Evolutionary conservation across 2,113 vertebrate species (phyloP).

Genomic region (Poeciliopsis occidentalis): DNA sequence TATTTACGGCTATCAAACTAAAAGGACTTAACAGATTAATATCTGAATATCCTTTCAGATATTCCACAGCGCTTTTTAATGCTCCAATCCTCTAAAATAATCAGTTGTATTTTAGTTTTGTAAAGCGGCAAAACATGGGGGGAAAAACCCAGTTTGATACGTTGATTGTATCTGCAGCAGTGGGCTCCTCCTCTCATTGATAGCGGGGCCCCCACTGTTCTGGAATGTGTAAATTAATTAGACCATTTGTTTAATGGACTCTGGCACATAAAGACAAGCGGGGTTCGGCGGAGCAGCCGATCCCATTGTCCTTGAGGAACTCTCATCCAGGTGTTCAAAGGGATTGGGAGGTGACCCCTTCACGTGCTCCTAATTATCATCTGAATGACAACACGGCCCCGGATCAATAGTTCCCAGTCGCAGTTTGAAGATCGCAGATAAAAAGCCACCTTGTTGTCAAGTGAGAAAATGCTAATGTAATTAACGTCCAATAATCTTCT

Average conservation of each 20-base stretch:
- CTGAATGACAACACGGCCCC: constrained; percentile 94
- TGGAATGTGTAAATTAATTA: constrained; percentile 78
- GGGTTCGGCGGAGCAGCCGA: constrained; percentile 57
- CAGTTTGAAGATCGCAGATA: constrained; percentile 91
- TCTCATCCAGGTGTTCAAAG: constrained; percentile 88
- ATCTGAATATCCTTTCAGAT: background rate
- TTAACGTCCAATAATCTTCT: constrained; percentile 76
- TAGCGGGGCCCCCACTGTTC: constrained; percentile 46
- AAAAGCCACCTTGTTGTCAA: constrained; percentile 85
- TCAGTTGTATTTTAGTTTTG: no score
- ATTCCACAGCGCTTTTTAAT: background rate
- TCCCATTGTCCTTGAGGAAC: constrained; percentile 83
- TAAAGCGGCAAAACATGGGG: no score
- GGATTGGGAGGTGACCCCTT: constrained; percentile 89
- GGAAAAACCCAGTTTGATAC: background rate
- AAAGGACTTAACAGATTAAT: no score
- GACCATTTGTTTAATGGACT: constrained; percentile 78
- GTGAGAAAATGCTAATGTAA: constrained; percentile 80
- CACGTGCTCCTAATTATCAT: constrained; percentile 93
- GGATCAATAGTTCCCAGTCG: constrained; percentile 95
- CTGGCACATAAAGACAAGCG: constrained; percentile 53
- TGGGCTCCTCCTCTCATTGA: constrained; percentile 43
- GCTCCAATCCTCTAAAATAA: background rate
- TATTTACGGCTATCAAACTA: background rate
- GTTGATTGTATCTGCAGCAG: constrained; percentile 27